phyloP scores from a whole-genome alignment of 1,140 invertebrate species.

The Eulimnadia texana region DNA sequence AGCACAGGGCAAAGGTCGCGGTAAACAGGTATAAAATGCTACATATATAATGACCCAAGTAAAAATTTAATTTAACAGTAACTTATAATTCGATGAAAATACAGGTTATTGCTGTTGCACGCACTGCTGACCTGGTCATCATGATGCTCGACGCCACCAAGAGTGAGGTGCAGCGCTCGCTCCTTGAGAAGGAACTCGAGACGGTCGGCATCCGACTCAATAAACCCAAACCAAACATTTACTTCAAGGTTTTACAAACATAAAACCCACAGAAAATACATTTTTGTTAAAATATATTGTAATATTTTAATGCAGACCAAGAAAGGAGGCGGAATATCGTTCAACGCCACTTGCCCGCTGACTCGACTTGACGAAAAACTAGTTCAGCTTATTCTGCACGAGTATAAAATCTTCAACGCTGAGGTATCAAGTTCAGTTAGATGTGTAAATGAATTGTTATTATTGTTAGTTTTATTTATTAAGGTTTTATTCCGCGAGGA shows the following conservation, averaged over 20 bases:
- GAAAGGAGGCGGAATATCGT: slow-evolving; percentile 96
- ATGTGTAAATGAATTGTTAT: too few relatives aligned
- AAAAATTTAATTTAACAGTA: too few relatives aligned
- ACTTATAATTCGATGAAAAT: slow-evolving; percentile 20
- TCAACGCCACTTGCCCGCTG: slow-evolving; percentile 87
- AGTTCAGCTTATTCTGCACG: slow-evolving; percentile 94
- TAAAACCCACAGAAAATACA: not conserved
- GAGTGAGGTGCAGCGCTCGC: slow-evolving; percentile 77
- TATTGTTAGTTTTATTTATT: not conserved
- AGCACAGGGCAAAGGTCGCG: slow-evolving; percentile 79
- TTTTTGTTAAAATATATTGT: slow-evolving; percentile 3
- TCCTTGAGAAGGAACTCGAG: slow-evolving; percentile 87
- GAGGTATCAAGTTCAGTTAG: slow-evolving; percentile 43
- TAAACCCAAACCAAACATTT: slow-evolving; percentile 88
- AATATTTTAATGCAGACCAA: slow-evolving; percentile 50
- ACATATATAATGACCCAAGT: too few relatives aligned
- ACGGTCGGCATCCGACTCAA: slow-evolving; percentile 92
- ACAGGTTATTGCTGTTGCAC: slow-evolving; percentile 88
- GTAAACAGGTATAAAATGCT: slow-evolving; percentile 44
- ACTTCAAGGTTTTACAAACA: slow-evolving; percentile 64
- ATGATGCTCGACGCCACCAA: slow-evolving; percentile 99
- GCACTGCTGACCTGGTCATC: slow-evolving; percentile 90
- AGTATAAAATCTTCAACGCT: slow-evolving; percentile 99
- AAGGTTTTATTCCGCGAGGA: slow-evolving; percentile 84
- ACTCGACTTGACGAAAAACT: slow-evolving; percentile 94